These are phyloP conservation scores for Dinothrombium tinctorium DNA, from an alignment of 1,140 invertebrate species.

Conservation along the genomic window DNA sequence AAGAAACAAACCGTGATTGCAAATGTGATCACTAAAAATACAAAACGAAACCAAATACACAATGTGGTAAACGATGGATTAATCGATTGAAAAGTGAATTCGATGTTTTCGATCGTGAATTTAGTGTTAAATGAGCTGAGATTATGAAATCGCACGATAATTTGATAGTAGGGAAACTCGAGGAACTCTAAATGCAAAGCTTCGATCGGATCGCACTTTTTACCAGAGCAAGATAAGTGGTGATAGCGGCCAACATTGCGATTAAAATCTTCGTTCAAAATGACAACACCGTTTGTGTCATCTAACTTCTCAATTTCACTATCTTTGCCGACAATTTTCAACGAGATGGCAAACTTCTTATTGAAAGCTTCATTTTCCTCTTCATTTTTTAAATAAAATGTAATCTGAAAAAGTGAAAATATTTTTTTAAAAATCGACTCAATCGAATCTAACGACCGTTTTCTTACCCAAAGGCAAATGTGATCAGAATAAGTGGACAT, in stretches of 20 bases:
- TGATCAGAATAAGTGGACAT: slow-evolving; percentile 74
- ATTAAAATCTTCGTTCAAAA: neutral
- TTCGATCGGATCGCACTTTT: slow-evolving; percentile 10
- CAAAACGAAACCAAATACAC: slow-evolving; percentile 86
- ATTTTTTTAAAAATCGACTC: neutral
- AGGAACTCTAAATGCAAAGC: slow-evolving; percentile 8
- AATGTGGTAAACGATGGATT: slow-evolving; percentile 85
- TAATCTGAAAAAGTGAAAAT: slow-evolving; percentile 1
- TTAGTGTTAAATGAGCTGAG: slow-evolving; percentile 9
- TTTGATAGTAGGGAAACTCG: slow-evolving; percentile 6
- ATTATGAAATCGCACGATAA: slow-evolving; percentile 5
- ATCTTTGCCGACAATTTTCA: slow-evolving; percentile 6
- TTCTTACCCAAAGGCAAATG: slow-evolving; percentile 41
- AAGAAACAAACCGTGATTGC: slow-evolving; percentile 48
- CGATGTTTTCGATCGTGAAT: slow-evolving; percentile 8
- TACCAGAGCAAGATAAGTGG: slow-evolving; percentile 7
- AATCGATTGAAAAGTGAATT: slow-evolving; percentile 53
- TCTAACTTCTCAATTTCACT: neutral
- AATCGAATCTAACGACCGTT: neutral
- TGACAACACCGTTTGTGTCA: neutral
- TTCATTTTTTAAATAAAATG: slow-evolving; percentile 10
- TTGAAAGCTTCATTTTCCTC: slow-evolving; percentile 11
- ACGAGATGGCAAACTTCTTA: slow-evolving; percentile 5
- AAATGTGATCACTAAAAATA: slow-evolving; percentile 69
- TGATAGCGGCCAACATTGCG: slow-evolving; percentile 3